phyloP scores from a whole-genome alignment of 2,888 invertebrate genomes.

The Gryllus longicercus region DNA sequence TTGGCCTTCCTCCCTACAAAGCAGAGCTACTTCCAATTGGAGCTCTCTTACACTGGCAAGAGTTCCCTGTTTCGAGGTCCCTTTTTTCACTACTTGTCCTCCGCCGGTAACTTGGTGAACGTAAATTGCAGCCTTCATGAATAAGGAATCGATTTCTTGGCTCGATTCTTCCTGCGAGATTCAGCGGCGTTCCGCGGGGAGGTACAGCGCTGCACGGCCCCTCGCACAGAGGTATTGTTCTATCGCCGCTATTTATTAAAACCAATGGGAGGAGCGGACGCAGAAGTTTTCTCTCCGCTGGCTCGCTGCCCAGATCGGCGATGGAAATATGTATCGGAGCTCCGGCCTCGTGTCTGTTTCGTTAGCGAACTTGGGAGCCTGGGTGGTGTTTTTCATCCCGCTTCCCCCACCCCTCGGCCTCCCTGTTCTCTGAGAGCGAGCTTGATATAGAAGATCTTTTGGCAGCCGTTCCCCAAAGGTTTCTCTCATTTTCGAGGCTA shows the following conservation, averaged over 20 bases:
- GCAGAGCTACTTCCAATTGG: not conserved
- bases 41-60: not conserved
- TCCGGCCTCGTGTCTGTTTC: conserved; percentile 1
- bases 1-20: too few species aligned
- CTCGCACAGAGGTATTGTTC: not conserved
- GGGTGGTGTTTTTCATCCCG: not conserved
- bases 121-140: conserved; percentile 7
- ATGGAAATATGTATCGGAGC: conserved; percentile 7
- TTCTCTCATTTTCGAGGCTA: not conserved
- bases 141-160: conserved; percentile 17
- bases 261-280: not conserved
- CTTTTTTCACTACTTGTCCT: not conserved
- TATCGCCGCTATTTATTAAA: conserved; percentile 7
- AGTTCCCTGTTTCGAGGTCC: not conserved
- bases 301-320: not conserved
- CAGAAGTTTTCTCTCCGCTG: not conserved
- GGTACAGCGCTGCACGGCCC: not conserved
- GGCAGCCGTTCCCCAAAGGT: not conserved
- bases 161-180: not conserved
- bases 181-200: not conserved
- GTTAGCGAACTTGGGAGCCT: not conserved
- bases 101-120: not conserved
- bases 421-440: not conserved
- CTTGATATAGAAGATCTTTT: not conserved
- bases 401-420: not conserved